Base-by-base conservation (phyloP, 2,888 invertebrate genomes). In the Plemyria rubiginata region DNA sequence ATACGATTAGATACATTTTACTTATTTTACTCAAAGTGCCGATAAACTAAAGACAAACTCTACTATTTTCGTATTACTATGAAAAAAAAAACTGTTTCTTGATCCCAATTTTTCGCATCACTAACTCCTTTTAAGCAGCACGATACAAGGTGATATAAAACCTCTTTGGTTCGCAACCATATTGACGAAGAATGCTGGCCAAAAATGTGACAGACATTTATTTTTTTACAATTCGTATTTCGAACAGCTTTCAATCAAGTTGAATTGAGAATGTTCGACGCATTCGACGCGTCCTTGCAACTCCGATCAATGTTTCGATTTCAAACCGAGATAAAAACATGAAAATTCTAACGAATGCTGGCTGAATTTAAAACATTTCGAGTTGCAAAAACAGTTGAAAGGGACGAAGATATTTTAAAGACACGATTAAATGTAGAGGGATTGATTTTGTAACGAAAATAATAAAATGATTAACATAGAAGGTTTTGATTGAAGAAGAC, bases 211-310 rank as follows among this genome's bases (percentile, higher is more conserved):
- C 77, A 73, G 74, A 74, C 70, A 70, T 78, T 78, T 71, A 58
- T 65, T 73, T 77, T 55, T 79, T 80, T 77, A 70, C 67, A 70
- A 68, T 78, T 80, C 70, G 62, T 64, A 76, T 73, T 76, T 75
- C 76, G 71, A 77, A 77, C 78, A 76, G 75, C 80, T 75, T 78
- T 82, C 84, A 81, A 82, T 84, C 81, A 82, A 78, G 76, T 77
- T 70, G 72, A 74, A 72, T 72, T 75, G 76, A 71, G 74, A 80
- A 79, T 56, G 66, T 64, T 66, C 66, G 68, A 66, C 66, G 65
- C 60, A 65, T 65, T 68, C 71, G 68, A 71, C 67, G 71, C 70
- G 70, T 70, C 70, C 65, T 71, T 65, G 70, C 72, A 67, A 69
- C 70, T 61, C 53, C 54, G 67, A 70, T 71, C 70, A 70, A 70